A percentile compares a stretch with the other conserved stretches of the same genome.
These are phyloP conservation scores for Semaprochilodus insignis DNA, from an alignment of 2,797 vertebrate species.

Conservation along the genomic window DNA sequence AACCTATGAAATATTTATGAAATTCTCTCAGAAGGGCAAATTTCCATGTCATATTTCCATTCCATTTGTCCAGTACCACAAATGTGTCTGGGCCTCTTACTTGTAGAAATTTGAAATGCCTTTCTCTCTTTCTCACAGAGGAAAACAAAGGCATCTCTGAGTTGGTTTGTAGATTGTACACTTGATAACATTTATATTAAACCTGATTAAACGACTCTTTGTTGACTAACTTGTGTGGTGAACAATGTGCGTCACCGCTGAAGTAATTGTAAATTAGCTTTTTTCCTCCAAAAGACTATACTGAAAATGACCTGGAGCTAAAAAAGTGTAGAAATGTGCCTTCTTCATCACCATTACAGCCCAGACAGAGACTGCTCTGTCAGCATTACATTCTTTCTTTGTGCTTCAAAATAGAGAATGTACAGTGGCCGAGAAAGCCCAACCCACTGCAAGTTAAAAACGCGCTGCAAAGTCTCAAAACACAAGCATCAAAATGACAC, in stretches of 20 bases:
- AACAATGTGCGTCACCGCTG: conserved; percentile 35
- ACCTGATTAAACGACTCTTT: conserved; percentile 42
- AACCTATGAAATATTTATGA: conserved; percentile 37
- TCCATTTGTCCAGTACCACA: conserved; percentile 5
- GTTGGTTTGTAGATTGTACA: background rate
- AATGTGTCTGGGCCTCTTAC: conserved; percentile 8
- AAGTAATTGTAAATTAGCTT: conserved; percentile 13
- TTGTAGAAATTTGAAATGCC: conserved; percentile 17
- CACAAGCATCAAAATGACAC: too few species aligned
- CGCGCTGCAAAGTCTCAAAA: too few species aligned
- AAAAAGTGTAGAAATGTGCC: background rate
- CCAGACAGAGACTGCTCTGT: conserved; percentile 13
- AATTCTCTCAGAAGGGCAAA: conserved; percentile 44
- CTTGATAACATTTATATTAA: conserved; percentile 16
- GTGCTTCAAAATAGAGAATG: background rate
- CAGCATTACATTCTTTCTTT: background rate
- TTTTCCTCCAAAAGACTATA: background rate
- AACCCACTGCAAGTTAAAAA: too few species aligned
- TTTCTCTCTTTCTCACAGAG: conserved; percentile 2
- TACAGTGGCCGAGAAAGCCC: too few species aligned
- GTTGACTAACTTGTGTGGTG: conserved; percentile 27
- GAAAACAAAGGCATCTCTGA: conserved; percentile 45
- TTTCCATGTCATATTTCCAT: conserved; percentile 33
- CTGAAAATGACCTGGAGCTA: background rate
- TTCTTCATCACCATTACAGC: background rate